Conservation (phyloP, 2,888 invertebrate genomes). For the Xestia sexstrigata region DNA sequence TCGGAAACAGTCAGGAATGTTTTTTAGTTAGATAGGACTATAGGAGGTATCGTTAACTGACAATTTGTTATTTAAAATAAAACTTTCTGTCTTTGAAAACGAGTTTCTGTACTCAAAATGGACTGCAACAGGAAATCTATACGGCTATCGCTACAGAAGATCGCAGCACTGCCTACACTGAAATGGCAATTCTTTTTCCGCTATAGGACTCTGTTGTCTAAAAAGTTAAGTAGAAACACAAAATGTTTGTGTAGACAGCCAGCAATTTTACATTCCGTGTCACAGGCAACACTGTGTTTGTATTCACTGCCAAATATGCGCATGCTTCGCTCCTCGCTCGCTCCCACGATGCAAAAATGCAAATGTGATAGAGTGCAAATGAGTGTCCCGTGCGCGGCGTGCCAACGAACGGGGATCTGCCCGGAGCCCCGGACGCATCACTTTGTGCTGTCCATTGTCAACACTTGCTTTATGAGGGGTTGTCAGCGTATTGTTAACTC, state of each 20-base stretch:
- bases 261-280: slow-evolving; percentile 46
- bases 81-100: background rate
- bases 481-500: slow-evolving; percentile 68
- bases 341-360: slow-evolving; percentile 79
- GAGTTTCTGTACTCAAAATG: slow-evolving; percentile 19
- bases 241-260: slow-evolving; percentile 26
- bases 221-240: slow-evolving; percentile 36
- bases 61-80: slow-evolving; percentile 41
- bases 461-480: slow-evolving; percentile 71
- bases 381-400: slow-evolving; percentile 72
- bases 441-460: slow-evolving; percentile 72
- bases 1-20: slow-evolving; percentile 6
- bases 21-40: no score
- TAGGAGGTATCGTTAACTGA: slow-evolving; percentile 4
- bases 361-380: slow-evolving; percentile 79
- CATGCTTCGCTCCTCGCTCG: slow-evolving; percentile 62
- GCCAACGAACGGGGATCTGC: slow-evolving; percentile 67
- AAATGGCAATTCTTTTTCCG: slow-evolving; percentile 10
- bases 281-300: slow-evolving; percentile 39
- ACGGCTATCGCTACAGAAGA: slow-evolving; percentile 24
- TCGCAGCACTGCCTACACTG: background rate
- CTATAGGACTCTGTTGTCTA: background rate
- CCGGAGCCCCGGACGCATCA: slow-evolving; percentile 78
- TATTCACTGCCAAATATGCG: slow-evolving; percentile 67
- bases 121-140: slow-evolving; percentile 1